A percentile compares a stretch with the other conserved stretches of the same genome.
These are phyloP conservation scores for Pachyuromys duprasi DNA, from an alignment of 2,797 vertebrate genomes.

Conservation along the genomic window DNA sequence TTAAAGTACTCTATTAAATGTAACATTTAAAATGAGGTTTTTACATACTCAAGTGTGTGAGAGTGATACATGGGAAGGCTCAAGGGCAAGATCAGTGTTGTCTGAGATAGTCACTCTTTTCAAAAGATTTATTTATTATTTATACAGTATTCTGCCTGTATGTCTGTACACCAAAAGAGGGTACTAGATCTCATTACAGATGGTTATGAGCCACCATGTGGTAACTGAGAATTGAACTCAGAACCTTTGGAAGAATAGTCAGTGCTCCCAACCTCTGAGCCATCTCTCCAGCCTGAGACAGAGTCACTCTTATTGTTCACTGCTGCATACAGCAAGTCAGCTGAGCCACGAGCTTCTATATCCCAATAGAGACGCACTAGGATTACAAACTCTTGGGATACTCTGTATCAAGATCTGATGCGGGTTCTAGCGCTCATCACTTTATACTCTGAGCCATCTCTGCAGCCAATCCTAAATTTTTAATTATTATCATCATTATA, in stretches of 20 bases:
- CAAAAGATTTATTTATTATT: too few species aligned
- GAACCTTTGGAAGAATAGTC: too few species aligned
- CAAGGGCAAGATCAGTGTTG: background rate
- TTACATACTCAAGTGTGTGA: background rate
- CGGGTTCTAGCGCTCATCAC: background rate
- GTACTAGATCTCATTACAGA: too few species aligned
- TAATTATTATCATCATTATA: background rate
- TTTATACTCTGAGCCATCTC: background rate
- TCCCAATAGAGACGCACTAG: background rate
- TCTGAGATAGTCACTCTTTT: too few species aligned
- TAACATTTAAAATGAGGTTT: constrained; percentile 11
- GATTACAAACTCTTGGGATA: background rate
- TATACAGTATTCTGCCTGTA: too few species aligned
- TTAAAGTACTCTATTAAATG: constrained; percentile 14
- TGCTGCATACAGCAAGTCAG: background rate
- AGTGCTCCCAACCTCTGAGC: too few species aligned
- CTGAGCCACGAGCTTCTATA: background rate
- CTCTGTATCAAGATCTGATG: background rate
- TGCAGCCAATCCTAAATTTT: background rate
- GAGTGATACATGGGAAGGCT: background rate
- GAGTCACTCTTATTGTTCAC: background rate
- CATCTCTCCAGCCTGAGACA: background rate
- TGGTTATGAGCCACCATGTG: too few species aligned
- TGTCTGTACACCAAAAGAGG: too few species aligned
- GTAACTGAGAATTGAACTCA: too few species aligned